Conservation (phyloP, 2,888 invertebrate species). For the Phortica okadai region DNA sequence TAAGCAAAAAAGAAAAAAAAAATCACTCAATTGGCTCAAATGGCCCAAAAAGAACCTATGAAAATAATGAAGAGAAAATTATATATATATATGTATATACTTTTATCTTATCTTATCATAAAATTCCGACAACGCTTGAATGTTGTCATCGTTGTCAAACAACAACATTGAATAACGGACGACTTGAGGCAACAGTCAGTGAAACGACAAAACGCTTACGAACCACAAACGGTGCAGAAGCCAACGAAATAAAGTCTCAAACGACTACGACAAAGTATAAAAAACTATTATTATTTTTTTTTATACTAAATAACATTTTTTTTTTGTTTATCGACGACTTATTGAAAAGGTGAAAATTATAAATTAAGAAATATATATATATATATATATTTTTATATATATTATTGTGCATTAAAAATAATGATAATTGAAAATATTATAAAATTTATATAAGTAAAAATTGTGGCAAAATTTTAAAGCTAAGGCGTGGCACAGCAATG, state of each 20-base stretch:
- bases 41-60: too few relatives aligned
- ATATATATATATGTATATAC: too few relatives aligned
- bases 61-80: too few relatives aligned
- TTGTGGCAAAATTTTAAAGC: too few relatives aligned
- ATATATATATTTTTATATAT: too few relatives aligned
- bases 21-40: too few relatives aligned
- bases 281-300: neutral
- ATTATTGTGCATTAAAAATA: too few relatives aligned
- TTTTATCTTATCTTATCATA: constrained; percentile 8
- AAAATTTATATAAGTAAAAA: too few relatives aligned
- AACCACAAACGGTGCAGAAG: constrained; percentile 60
- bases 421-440: too few relatives aligned
- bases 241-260: constrained; percentile 11
- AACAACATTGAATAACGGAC: too few relatives aligned
- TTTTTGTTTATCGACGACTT: neutral
- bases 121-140: constrained; percentile 36
- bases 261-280: constrained; percentile 36
- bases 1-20: too few relatives aligned
- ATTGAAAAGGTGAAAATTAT: constrained; percentile 14
- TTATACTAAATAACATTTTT: constrained; percentile 36
- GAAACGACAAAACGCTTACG: constrained; percentile 37
- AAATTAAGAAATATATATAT: neutral
- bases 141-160: constrained; percentile 55
- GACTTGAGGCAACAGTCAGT: constrained; percentile 22
- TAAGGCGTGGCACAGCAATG: too few relatives aligned